These are phyloP conservation scores for Nephotettix cincticeps DNA, from an alignment of 1,140 invertebrate genomes.

Conservation along the genomic window DNA sequence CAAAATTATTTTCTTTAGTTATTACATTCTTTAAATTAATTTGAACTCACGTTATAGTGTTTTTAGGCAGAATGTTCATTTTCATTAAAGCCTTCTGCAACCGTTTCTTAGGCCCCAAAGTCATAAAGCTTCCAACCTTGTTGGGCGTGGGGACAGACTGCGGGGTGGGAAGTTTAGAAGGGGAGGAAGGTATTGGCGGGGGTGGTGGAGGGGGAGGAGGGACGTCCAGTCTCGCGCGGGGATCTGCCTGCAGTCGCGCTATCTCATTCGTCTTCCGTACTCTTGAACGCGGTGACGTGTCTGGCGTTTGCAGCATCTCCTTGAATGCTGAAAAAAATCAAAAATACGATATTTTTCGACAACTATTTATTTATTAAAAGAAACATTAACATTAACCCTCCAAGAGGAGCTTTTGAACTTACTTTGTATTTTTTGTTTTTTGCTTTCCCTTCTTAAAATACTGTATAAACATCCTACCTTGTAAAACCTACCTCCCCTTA, in stretches of 20 bases:
- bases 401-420: too few species aligned
- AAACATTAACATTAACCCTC: neutral
- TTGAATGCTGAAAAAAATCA: slow-evolving; percentile 58
- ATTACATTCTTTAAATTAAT: too few species aligned
- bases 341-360: too few species aligned
- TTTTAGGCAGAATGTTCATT: slow-evolving; percentile 89
- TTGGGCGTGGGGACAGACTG: slow-evolving; percentile 46
- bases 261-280: slow-evolving; percentile 57
- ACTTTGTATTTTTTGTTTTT: too few species aligned
- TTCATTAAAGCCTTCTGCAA: slow-evolving; percentile 88
- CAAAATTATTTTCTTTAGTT: too few species aligned
- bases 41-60: slow-evolving; percentile 70
- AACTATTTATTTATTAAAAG: slow-evolving; percentile 8
- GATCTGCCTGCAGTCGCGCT: slow-evolving; percentile 61
- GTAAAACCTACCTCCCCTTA: too few species aligned
- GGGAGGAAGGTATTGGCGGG: slow-evolving; percentile 29
- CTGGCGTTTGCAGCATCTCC: slow-evolving; percentile 84
- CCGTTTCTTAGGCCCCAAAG: slow-evolving; percentile 77
- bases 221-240: slow-evolving; percentile 58
- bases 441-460: too few species aligned
- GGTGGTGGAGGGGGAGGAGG: slow-evolving; percentile 25
- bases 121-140: slow-evolving; percentile 74
- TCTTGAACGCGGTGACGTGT: slow-evolving; percentile 73
- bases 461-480: too few species aligned
- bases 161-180: slow-evolving; percentile 21